phyloP scores from a whole-genome alignment of 2,113 vertebrate genomes.

The Tauraco erythrolophus region DNA sequence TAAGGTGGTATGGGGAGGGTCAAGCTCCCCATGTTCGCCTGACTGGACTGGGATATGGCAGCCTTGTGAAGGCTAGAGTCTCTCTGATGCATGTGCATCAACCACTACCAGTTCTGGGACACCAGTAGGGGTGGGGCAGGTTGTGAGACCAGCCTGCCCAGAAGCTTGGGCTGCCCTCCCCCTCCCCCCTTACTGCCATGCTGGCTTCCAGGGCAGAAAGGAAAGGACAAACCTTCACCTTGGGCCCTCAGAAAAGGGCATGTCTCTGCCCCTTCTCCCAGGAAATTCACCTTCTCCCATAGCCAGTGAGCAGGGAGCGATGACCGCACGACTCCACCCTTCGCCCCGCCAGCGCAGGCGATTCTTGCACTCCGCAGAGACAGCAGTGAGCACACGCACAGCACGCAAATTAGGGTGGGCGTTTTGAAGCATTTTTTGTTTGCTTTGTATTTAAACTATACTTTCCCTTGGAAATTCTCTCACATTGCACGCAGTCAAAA shows the following conservation, averaged over 20 bases:
- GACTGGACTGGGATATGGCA: fast-evolving
- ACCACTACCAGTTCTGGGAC: background rate
- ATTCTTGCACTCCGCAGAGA: fast-evolving
- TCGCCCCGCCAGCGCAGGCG: no score
- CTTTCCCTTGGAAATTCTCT: background rate
- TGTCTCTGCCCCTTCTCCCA: background rate
- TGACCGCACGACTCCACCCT: no score
- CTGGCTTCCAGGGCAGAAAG: background rate
- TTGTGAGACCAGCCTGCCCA: background rate
- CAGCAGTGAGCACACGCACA: fast-evolving
- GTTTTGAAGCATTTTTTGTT: background rate
- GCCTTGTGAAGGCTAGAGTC: no score
- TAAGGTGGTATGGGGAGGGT: no score
- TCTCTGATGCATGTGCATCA: fast-evolving
- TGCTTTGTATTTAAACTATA: background rate
- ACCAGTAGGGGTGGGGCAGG: fast-evolving
- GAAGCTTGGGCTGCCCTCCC: background rate
- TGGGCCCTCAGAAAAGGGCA: background rate
- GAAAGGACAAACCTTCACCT: background rate
- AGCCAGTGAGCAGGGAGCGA: background rate
- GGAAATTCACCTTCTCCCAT: background rate
- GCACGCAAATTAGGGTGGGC: no score
- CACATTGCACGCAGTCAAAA: background rate
- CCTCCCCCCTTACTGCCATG: fast-evolving
- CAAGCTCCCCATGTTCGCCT: no score